A percentile compares a stretch with the other conserved stretches of the same genome.
phyloP scores from a whole-genome alignment of 2,797 vertebrate genomes.

The Petrocephalus schoutedeni region DNA sequence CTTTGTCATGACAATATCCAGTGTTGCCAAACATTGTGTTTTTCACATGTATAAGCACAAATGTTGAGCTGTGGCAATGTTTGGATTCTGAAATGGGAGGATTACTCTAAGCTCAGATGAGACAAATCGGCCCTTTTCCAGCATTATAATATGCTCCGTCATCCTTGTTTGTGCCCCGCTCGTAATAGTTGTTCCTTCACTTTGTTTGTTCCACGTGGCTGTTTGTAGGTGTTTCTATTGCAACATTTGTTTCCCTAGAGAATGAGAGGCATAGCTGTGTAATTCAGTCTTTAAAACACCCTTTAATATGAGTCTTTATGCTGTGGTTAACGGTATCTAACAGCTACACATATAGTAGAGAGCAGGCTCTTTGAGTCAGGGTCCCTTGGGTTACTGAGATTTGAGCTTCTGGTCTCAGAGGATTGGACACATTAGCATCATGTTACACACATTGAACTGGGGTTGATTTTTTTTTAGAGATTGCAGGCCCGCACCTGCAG shows the following conservation, averaged over 20 bases:
- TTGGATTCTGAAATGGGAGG: neutral
- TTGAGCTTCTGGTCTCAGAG: neutral
- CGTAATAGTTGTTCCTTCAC: neutral
- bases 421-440: neutral
- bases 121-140: neutral
- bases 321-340: neutral
- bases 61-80: neutral
- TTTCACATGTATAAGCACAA: neutral
- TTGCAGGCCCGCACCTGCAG: neutral
- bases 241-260: neutral
- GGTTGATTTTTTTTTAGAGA: neutral
- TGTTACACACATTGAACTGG: neutral
- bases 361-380: neutral
- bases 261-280: neutral
- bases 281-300: neutral
- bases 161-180: neutral
- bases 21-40: neutral
- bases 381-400: neutral
- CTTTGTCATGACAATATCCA: neutral
- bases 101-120: constrained; percentile 4
- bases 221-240: neutral
- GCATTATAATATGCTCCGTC: neutral
- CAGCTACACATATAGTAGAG: too few relatives aligned
- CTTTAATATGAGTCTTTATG: neutral
- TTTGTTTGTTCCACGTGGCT: neutral